Evolutionary conservation across 35 echinoderm and acorn worm genomes (phyloP), one percentile per base, ranked within the genome.

Genomic region (Lytechinus variegatus): DNA sequence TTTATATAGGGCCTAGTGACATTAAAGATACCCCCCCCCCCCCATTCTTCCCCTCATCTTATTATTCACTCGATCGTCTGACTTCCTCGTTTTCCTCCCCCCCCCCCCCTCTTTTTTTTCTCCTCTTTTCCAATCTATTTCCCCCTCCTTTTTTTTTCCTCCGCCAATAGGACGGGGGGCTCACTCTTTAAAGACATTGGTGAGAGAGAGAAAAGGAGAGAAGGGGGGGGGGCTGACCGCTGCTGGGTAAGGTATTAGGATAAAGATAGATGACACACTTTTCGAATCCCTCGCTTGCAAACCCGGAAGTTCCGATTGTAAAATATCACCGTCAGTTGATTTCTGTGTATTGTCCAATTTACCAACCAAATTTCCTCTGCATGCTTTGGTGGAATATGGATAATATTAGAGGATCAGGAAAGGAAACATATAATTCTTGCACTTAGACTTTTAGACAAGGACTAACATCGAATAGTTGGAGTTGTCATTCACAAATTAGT

Each of bases 301-400:
- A 90, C 88, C 88, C 88, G 88, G 88, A 90, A 90, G 88, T 90
- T 90, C 88, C 88, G 52, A 90, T 44, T 90, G 88, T 44, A 90
- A 90, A 90, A 52, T 89, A 88, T 51, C 44, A 88, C 19, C 5
- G 9, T 88, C 16, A 90, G 10, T 88, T 0, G 19, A 88, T 52
- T 14, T 2, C 4, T 90, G 88, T 4, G 52, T 51, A 33, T 28
- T 9, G 28, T 90, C 10, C 5, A 52, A 12, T 4, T 16, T 51
- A 10, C 27, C 16, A 88, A 28, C 87, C 87, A 14, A 79, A 12
- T 29, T 89, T 1, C 27, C 27, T 21, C 10, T 28, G 11, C 9
- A n/a, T 44, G 0, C 28, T 90, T 33, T 44, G 66, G 19, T 52
- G 88, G 52, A 54, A 4, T 54, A 90, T 44, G 28, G 88, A 54